Evolutionary conservation across 2,113 vertebrate genomes (phyloP).

Genomic region (Cricetomys ansorgei): DNA sequence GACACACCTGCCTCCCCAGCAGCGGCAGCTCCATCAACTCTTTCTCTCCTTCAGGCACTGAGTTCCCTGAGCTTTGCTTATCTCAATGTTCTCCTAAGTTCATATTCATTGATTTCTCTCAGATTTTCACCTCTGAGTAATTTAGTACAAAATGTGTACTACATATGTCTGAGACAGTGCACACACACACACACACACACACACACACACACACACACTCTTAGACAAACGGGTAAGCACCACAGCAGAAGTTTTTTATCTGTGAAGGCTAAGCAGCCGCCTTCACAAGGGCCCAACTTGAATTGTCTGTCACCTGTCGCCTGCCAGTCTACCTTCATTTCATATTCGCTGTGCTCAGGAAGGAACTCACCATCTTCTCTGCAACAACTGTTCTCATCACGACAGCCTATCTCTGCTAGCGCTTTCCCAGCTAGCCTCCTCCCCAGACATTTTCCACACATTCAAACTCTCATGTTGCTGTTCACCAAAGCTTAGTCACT

Average conservation of each 20-base stretch:
- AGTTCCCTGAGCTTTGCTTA: neutral
- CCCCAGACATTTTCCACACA: neutral
- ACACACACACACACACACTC: too few species aligned
- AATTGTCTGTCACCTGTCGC: neutral
- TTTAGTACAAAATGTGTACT: neutral
- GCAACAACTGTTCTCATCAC: neutral
- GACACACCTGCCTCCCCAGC: neutral
- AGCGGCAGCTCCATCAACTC: neutral
- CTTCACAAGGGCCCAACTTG: neutral
- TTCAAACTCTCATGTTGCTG: neutral
- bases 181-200: too few species aligned
- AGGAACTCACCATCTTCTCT: neutral
- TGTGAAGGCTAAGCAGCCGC: neutral
- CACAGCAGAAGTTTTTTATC: neutral
- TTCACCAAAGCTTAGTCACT: neutral
- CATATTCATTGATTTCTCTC: neutral
- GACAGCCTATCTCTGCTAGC: neutral
- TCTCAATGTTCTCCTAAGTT: neutral
- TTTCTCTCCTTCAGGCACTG: neutral
- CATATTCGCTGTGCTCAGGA: neutral
- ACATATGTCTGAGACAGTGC: neutral
- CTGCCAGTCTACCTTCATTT: neutral
- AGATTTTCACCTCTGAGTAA: neutral
- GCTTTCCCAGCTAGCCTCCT: neutral
- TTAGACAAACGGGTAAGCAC: neutral